Conservation (phyloP, 1,140 invertebrate species). For the Tetramorium parvispinum region DNA sequence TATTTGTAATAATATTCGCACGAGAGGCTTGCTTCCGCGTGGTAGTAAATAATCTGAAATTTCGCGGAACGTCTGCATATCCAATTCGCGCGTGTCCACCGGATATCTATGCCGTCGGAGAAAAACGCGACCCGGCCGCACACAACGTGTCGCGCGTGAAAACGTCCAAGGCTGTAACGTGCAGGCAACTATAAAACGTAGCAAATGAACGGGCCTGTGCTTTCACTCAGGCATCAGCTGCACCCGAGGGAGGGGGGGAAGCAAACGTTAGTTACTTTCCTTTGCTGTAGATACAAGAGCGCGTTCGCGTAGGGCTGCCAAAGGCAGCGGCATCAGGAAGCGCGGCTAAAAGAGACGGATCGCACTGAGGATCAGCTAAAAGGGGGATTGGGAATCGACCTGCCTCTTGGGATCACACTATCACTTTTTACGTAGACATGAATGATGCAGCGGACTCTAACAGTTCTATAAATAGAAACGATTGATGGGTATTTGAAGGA, state of each 20-base stretch:
- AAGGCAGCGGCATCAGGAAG: conserved; percentile 20
- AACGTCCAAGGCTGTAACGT: background rate
- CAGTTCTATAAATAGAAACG: background rate
- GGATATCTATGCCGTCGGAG: background rate
- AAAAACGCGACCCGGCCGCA: conserved; percentile 24
- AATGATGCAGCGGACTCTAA: background rate
- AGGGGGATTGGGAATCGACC: background rate
- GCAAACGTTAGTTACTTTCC: conserved; percentile 64
- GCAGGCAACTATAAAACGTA: conserved; percentile 47
- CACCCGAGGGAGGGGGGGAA: background rate
- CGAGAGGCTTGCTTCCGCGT: background rate
- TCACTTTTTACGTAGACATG: background rate
- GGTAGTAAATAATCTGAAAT: background rate
- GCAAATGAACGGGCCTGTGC: conserved; percentile 33
- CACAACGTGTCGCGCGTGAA: conserved; percentile 23
- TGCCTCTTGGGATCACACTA: background rate
- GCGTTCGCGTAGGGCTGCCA: conserved; percentile 9
- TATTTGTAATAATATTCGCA: background rate
- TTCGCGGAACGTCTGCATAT: background rate
- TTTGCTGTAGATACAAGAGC: conserved; percentile 21
- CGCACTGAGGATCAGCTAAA: background rate
- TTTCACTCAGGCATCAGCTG: conserved; percentile 58
- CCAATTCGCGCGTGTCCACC: background rate
- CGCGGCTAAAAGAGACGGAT: background rate
- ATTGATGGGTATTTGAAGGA: background rate